These are phyloP conservation scores for Scaptodrosophila latifasciaeformis DNA, from an alignment of 2,888 invertebrate species.

Conservation along the genomic window DNA sequence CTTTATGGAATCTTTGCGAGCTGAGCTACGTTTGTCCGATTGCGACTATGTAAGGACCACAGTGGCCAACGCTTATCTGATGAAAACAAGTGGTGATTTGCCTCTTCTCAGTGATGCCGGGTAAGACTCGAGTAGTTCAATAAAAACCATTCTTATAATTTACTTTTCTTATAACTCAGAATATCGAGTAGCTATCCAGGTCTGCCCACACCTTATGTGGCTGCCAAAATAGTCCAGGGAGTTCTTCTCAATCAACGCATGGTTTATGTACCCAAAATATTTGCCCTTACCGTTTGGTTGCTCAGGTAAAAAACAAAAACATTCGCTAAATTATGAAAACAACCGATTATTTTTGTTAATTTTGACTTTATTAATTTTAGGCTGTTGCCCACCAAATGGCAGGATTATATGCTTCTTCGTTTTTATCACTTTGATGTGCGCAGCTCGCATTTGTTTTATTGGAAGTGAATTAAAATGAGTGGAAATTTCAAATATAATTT, in stretches of 20 bases:
- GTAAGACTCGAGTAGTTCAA: slow-evolving; percentile 38
- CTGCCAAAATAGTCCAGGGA: slow-evolving; percentile 71
- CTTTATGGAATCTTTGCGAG: slow-evolving; percentile 73
- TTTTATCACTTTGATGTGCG: slow-evolving; percentile 72
- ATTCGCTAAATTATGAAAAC: too few species aligned
- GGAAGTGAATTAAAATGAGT: too few species aligned
- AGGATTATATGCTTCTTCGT: slow-evolving; percentile 70
- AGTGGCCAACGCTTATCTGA: slow-evolving; percentile 75
- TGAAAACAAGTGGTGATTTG: slow-evolving; percentile 73
- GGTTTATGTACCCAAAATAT: slow-evolving; percentile 73
- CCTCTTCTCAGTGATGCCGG: slow-evolving; percentile 72
- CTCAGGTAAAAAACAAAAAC: slow-evolving; percentile 72
- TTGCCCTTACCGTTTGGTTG: slow-evolving; percentile 71
- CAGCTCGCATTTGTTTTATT: slow-evolving; percentile 71
- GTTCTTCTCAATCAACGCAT: slow-evolving; percentile 71
- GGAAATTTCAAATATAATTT: too few species aligned
- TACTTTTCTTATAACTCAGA: slow-evolving; percentile 33
- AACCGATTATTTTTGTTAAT: too few species aligned
- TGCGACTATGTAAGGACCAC: slow-evolving; percentile 72
- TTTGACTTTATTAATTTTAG: slow-evolving; percentile 43
- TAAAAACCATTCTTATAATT: neutral
- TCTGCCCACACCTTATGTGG: slow-evolving; percentile 72
- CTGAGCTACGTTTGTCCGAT: slow-evolving; percentile 73
- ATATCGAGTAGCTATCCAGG: slow-evolving; percentile 72
- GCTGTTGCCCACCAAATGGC: slow-evolving; percentile 72